These are phyloP conservation scores for Phataginus tetradactyla DNA, from an alignment of 2,797 vertebrate species.

Conservation along the genomic window DNA sequence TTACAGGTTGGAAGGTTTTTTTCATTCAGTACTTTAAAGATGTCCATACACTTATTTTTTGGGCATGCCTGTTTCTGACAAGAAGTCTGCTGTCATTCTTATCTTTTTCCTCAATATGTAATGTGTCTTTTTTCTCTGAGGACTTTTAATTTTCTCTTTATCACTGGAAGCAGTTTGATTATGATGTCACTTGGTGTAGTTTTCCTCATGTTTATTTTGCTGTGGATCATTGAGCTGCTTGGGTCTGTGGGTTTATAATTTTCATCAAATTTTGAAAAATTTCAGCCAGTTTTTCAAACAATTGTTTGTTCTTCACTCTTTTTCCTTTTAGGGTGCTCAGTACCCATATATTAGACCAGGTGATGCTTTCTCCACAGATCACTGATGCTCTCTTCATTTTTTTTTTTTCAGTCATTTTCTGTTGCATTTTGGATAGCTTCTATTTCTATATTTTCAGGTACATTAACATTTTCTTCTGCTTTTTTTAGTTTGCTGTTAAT, in stretches of 20 bases:
- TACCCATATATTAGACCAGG: background rate
- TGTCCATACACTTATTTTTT: background rate
- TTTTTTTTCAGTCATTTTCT: background rate
- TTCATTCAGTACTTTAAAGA: background rate
- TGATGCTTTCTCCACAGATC: background rate
- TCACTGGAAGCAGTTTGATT: background rate
- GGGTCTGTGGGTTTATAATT: background rate
- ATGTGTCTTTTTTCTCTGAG: background rate
- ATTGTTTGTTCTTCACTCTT: background rate
- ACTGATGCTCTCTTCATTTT: background rate
- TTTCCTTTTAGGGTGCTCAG: background rate
- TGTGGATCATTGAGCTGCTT: background rate
- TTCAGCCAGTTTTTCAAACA: background rate
- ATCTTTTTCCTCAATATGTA: background rate
- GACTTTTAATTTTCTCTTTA: background rate
- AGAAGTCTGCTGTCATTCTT: background rate
- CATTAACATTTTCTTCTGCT: background rate
- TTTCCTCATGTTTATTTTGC: constrained; percentile 27
- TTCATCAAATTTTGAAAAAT: background rate
- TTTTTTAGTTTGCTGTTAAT: background rate
- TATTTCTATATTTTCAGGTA: background rate
- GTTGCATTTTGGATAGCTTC: background rate
- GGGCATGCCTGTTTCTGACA: background rate
- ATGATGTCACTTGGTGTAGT: background rate
- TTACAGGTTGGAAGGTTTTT: background rate